Evolutionary conservation across 2,797 vertebrate genomes (phyloP).

Genomic region (Amphiprion clarkii): DNA sequence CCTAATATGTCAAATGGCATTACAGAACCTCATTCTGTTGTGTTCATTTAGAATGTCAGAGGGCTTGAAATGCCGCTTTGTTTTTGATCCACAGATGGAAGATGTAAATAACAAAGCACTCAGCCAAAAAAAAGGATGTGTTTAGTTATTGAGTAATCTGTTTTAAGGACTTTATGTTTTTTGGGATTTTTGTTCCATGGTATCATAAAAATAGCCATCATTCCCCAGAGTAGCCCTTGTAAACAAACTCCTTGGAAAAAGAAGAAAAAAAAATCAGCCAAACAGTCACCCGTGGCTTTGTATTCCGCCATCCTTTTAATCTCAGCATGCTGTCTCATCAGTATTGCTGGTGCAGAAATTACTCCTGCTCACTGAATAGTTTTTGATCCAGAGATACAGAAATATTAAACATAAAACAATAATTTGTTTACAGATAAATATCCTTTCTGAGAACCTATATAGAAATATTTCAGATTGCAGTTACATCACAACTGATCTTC

Average conservation of each 20-base stretch:
- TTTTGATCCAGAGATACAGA: constrained; percentile 14
- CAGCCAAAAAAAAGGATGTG: constrained; percentile 10
- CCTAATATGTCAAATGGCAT: constrained; percentile 59
- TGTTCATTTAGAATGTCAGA: constrained; percentile 52
- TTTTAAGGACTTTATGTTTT: constrained; percentile 14
- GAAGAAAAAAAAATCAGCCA: constrained; percentile 5
- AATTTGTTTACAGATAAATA: background rate
- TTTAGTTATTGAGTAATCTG: constrained; percentile 14
- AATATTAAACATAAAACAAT: background rate
- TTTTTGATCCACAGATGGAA: constrained; percentile 46
- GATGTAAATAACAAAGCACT: constrained; percentile 42
- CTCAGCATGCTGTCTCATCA: constrained; percentile 14
- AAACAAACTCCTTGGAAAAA: constrained; percentile 26
- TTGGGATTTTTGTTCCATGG: background rate
- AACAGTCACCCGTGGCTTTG: constrained; percentile 10
- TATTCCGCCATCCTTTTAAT: constrained; percentile 5
- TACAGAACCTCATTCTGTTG: constrained; percentile 30
- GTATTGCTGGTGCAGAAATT: constrained; percentile 13
- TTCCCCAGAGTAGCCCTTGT: constrained; percentile 6
- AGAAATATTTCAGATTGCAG: background rate
- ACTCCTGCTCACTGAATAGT: constrained; percentile 9
- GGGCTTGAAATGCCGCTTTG: constrained; percentile 41
- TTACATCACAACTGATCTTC: background rate
- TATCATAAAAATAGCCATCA: constrained; percentile 25
- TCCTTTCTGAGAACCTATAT: background rate